Conservation (phyloP, 92 coral and sea anemone genomes). For the Isaurus tuberculatus region DNA sequence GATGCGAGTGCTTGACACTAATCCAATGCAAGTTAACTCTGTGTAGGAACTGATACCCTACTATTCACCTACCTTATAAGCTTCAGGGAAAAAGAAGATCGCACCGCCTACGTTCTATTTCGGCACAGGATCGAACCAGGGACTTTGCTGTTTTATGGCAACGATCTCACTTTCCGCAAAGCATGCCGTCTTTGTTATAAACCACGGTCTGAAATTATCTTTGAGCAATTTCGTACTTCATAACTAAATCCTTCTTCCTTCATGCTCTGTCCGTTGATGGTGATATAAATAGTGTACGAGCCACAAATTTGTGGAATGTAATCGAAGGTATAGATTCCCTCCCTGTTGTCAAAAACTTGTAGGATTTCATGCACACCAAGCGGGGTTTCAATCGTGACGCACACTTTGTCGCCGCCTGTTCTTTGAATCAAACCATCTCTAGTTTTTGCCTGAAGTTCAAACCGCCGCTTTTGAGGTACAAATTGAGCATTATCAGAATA, state of each 20-base stretch:
- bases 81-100: no score
- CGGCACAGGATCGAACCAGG: no score
- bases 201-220: conserved; percentile 28
- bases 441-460: conserved; percentile 25
- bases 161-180: no score
- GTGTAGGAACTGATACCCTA: no score
- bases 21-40: no score
- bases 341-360: neutral
- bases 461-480: conserved; percentile 24
- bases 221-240: conserved; percentile 20
- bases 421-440: conserved; percentile 33
- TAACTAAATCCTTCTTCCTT: conserved; percentile 15
- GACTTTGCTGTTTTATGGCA: no score
- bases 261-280: conserved; percentile 11
- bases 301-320: conserved; percentile 7
- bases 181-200: no score
- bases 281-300: neutral
- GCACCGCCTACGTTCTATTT: no score
- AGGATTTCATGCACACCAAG: neutral
- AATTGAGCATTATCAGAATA: neutral
- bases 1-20: no score
- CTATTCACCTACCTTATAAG: no score
- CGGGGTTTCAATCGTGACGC: conserved; percentile 9
- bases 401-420: conserved; percentile 8
- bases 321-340: conserved; percentile 7